Conservation (phyloP, 2,113 vertebrate species). For the Piliocolobus tephrosceles region DNA sequence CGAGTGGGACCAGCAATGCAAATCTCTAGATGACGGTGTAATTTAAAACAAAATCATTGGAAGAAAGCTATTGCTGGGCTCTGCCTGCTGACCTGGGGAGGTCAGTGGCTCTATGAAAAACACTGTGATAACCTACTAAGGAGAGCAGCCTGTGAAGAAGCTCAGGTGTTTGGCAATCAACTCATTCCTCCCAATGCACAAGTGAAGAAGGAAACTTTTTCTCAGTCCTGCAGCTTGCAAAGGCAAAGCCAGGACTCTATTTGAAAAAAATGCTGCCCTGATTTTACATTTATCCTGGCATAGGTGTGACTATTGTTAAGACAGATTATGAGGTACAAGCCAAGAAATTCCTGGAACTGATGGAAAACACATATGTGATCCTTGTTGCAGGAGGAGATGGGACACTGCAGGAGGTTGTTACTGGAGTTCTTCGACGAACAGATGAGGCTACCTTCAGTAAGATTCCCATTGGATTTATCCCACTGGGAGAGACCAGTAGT, state of each 20-base stretch:
- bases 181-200: constrained; percentile 88
- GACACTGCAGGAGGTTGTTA: constrained; percentile 96
- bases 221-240: constrained; percentile 96
- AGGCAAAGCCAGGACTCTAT: constrained; percentile 95
- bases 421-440: constrained; percentile 93
- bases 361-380: constrained; percentile 95
- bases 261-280: constrained; percentile 98
- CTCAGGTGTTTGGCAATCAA: constrained; percentile 92
- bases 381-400: constrained; percentile 97
- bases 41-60: constrained; percentile 92
- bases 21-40: constrained; percentile 85
- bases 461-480: constrained; percentile 97
- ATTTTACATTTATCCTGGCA: constrained; percentile 96
- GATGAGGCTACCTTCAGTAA: constrained; percentile 93
- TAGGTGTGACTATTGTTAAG: constrained; percentile 95
- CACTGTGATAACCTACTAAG: constrained; percentile 78
- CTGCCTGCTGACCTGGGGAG: constrained; percentile 91
- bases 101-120: constrained; percentile 93
- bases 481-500: constrained; percentile 92
- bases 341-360: constrained; percentile 94
- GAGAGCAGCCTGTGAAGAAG: no score
- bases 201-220: constrained; percentile 94
- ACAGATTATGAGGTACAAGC: constrained; percentile 98
- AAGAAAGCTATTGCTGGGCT: constrained; percentile 93
- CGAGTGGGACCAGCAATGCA: neutral